Evolutionary conservation across 2,888 invertebrate species (phyloP), one percentile per base, ranked within the genome.

Genomic region (Eulithis prunata): DNA sequence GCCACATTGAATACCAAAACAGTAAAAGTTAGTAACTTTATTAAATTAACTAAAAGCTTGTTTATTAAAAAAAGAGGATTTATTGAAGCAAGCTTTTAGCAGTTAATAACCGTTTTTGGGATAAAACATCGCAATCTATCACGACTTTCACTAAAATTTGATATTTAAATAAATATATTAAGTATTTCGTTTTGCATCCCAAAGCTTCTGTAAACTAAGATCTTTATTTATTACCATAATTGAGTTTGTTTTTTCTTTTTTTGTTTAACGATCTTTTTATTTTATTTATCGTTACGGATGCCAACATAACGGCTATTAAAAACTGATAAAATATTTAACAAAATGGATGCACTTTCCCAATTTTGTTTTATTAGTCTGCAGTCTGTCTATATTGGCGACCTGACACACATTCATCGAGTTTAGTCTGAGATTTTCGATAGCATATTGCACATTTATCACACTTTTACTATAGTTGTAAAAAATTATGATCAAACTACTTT

Each of bases 311-410:
- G 36, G 14, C 28, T n/a, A 56, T 65, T 52, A 47, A 47, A 38
- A 38, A 3, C 38, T 38, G 7, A 49, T 21, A 13, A 21, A 43
- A 56, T 21, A 49, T 64, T 49, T 47, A 41, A 61, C 14, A 56
- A n/a, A 56, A 57, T 52, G 41, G 43, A 47, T 58, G 43, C 57
- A 62, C 57, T 53, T 61, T 65, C 57, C 21, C 32, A 14, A 13
- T 41, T 21, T n/a, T 54, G 47, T 41, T 69, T 63, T 66, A 63
- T 57, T 57, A 21, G 63, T 67, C 60, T 67, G 60, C 43, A 32
- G 21, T 49, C 60, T 47, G 47, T 52, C 36, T 58, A 41, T 59
- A 58, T 66, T 38, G 54, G 21, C 28, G 28, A 53, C 36, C 28
- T 61, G 61, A 12, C 57, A 62, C 13, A 58, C 49, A 55, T 65